Evolutionary conservation across 2,797 vertebrate species (phyloP), one percentile per base, ranked within the genome.

Genomic region (Typhlichthys eigenmanni): DNA sequence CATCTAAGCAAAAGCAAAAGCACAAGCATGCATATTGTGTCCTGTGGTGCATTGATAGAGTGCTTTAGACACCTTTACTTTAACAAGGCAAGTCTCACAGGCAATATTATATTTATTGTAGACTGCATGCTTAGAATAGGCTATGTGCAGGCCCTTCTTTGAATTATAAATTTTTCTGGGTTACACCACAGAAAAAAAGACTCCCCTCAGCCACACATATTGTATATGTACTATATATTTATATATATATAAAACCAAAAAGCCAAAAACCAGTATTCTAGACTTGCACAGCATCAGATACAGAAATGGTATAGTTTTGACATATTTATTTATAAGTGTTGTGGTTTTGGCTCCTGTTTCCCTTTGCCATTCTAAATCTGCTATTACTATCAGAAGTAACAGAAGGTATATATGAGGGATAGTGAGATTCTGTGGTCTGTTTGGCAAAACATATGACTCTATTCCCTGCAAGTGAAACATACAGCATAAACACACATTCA

Each of bases 261-360:
- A 52, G 3, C 24, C 24, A 24, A 24, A 24, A 24, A 24, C 24
- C 5, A 7, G 34, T 38, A 38, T 38, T 5, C 34, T 38, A 5
- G 19, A 80, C 61, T 61, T 82, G 69, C 74, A 69, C 57, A 69
- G 71, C 62, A 29, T 29, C 24, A 64, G 61, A 69, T 75, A 75
- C 72, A 65, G 65, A 66, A 51, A 49, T 63, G 13, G 61, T 55
- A 71, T 46, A 51, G 76, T 72, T 66, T 66, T 74, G 75, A 67
- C 65, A 45, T 16, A 51, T 70, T 78, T 54, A 66, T 55, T 61
- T 66, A 19, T 57, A 74, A 79, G 73, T 75, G 87, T 63, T 5
- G 60, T 78, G 84, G 87, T 81, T 88, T 71, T 85, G 66, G 75
- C 85, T 83, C 74, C 70, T 90, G 82, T 92, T 93, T 91, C 76